Conservation (phyloP, 2,797 vertebrate genomes). For the Podarcis siculus region DNA sequence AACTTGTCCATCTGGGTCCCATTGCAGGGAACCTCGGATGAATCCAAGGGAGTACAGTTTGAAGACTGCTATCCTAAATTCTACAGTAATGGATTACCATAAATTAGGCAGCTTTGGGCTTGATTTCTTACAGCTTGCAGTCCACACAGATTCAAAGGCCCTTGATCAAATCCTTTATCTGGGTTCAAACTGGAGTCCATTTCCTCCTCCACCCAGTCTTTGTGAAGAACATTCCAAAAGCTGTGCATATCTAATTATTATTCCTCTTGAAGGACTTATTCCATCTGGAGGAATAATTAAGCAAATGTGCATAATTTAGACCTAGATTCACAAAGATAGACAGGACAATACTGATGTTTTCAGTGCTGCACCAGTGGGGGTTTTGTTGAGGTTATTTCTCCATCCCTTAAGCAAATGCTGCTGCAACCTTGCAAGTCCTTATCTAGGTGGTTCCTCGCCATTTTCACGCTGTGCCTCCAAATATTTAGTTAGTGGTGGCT, state of each 20-base stretch:
- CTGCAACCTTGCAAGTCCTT: neutral
- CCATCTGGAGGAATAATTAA: neutral
- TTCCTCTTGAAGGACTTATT: conserved; percentile 12
- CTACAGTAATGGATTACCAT: neutral
- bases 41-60: neutral
- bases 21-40: neutral
- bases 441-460: neutral
- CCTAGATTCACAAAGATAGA: neutral
- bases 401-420: neutral
- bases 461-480: too few relatives aligned
- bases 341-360: conserved; percentile 21
- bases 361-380: neutral
- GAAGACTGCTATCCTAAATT: neutral
- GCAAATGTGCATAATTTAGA: neutral
- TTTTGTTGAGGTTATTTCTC: neutral
- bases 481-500: neutral
- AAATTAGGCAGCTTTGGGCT: conserved; percentile 8
- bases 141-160: neutral
- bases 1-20: neutral
- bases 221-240: conserved; percentile 20
- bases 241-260: neutral
- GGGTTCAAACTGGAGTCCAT: conserved; percentile 5
- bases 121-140: neutral
- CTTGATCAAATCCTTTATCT: conserved; percentile 34
- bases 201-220: neutral